phyloP scores from a whole-genome alignment of 2,888 invertebrate genomes.

The Plebejus melissa region DNA sequence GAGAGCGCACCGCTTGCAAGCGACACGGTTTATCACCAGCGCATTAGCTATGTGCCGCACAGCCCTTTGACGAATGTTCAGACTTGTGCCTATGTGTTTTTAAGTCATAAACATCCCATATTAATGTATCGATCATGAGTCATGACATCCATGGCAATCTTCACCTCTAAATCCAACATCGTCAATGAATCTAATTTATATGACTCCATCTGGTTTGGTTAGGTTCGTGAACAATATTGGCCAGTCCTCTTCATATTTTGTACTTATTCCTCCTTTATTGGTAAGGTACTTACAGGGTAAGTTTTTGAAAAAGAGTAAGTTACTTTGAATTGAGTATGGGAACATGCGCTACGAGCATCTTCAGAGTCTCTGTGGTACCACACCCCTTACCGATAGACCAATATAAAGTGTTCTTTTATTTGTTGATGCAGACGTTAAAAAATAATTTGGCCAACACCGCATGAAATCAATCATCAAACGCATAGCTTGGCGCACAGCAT shows the following conservation, averaged over 20 bases:
- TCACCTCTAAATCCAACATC: not conserved
- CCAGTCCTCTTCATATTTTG: not conserved
- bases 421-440: not conserved
- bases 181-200: not conserved
- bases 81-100: not conserved
- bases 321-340: not conserved
- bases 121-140: not conserved
- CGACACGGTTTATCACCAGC: constrained; percentile 22
- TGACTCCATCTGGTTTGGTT: not conserved
- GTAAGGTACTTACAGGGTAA: not conserved
- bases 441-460: not conserved
- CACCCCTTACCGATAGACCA: not conserved
- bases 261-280: not conserved
- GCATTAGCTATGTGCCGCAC: not conserved
- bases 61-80: not conserved
- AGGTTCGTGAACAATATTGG: not conserved
- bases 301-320: not conserved
- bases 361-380: not conserved
- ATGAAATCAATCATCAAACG: constrained; percentile 32
- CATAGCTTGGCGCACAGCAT: constrained; percentile 29
- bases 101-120: not conserved
- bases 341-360: not conserved
- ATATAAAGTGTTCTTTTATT: not conserved
- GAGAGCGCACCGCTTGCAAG: constrained; percentile 34
- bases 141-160: not conserved